Percentiles rank a stretch among this genome's conserved stretches.
Evolutionary conservation across 2,888 invertebrate genomes (phyloP).

Genomic region (Patella caerulea): DNA sequence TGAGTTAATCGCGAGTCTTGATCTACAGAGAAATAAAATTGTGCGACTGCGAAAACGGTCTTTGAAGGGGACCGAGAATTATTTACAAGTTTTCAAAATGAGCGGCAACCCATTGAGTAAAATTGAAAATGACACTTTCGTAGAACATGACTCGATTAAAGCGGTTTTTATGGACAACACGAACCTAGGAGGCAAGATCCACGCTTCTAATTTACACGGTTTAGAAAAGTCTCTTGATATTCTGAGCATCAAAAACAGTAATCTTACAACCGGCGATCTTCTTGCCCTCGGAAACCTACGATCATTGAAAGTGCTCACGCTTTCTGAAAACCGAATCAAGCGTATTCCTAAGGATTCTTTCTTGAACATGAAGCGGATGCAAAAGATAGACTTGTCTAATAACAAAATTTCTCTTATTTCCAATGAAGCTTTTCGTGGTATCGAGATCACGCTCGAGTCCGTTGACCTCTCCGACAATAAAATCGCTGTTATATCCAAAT

Average conservation of each 20-base stretch:
- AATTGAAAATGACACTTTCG: conserved; percentile 25
- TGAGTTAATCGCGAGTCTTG: conserved; percentile 24
- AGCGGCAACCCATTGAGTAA: conserved; percentile 28
- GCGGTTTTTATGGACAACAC: conserved; percentile 28
- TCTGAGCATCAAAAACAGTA: conserved; percentile 27
- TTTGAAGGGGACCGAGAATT: conserved; percentile 31
- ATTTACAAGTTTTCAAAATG: conserved; percentile 29
- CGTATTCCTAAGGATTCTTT: conserved; percentile 19
- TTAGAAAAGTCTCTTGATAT: conserved; percentile 29
- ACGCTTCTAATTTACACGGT: conserved; percentile 21
- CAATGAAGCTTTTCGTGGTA: conserved; percentile 27
- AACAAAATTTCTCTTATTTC: conserved; percentile 20
- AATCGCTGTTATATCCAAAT: conserved; percentile 29
- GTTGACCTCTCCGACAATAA: conserved; percentile 26
- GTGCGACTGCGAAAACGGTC: conserved; percentile 16
- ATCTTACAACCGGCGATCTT: conserved; percentile 25
- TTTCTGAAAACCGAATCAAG: conserved; percentile 26
- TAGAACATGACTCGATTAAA: conserved; percentile 18
- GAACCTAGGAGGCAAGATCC: conserved; percentile 21
- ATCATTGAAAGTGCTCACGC: conserved; percentile 17
- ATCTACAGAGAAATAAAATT: conserved; percentile 32
- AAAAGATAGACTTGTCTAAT: conserved; percentile 28
- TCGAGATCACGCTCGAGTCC: conserved; percentile 27
- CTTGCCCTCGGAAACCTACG: conserved; percentile 18
- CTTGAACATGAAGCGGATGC: conserved; percentile 17